These are phyloP conservation scores for Odontomachus brunneus DNA, from an alignment of 1,140 invertebrate species.

Conservation along the genomic window DNA sequence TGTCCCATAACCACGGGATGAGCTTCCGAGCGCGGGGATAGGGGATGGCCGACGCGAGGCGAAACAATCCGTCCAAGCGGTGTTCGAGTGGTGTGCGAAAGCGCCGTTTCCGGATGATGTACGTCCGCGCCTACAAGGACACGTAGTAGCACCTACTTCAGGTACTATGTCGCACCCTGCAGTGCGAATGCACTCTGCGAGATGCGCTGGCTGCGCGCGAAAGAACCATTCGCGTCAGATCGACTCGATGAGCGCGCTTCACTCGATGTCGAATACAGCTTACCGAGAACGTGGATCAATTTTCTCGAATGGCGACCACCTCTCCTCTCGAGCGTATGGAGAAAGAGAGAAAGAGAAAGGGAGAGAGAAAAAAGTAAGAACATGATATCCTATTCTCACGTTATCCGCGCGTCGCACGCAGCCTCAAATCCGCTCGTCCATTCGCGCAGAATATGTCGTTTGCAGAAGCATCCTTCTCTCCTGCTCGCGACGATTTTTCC, in stretches of 20 bases:
- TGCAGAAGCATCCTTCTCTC: constrained; percentile 17
- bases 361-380: background rate
- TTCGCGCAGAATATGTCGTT: constrained; percentile 41
- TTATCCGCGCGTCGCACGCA: constrained; percentile 50
- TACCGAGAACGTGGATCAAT: constrained; percentile 40
- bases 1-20: background rate
- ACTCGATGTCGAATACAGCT: constrained; percentile 48
- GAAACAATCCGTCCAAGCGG: constrained; percentile 1
- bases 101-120: constrained; percentile 39
- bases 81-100: background rate
- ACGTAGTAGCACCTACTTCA: constrained; percentile 13
- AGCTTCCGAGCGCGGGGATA: background rate
- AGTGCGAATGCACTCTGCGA: constrained; percentile 27
- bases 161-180: background rate
- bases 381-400: constrained; percentile 37
- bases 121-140: background rate
- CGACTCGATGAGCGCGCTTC: constrained; percentile 52
- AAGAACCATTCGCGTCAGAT: constrained; percentile 31
- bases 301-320: constrained; percentile 37
- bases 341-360: background rate
- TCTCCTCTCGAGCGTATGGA: background rate
- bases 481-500: constrained; percentile 23
- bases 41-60: background rate
- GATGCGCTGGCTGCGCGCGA: constrained; percentile 16
- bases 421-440: constrained; percentile 45